A percentile compares a stretch with the other conserved stretches of the same genome.
phyloP scores from a whole-genome alignment of 2,888 invertebrate genomes.

The Eledona agricola region DNA sequence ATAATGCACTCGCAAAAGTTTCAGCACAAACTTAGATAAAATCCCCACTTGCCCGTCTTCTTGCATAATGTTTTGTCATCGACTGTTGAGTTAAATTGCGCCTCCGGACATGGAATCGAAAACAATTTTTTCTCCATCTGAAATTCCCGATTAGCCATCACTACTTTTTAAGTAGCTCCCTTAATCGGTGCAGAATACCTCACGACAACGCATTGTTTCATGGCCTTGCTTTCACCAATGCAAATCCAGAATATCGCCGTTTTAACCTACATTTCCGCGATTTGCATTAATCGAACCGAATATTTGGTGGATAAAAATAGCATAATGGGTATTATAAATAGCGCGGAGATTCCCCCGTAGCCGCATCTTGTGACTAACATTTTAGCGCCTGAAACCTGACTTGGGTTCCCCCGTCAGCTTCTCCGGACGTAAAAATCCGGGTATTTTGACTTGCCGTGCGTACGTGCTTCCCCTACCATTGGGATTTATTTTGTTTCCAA shows the following conservation, averaged over 20 bases:
- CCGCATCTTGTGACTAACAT: too few species aligned
- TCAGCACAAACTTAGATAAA: too few species aligned
- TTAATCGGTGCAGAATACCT: constrained; percentile 11
- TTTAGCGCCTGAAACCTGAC: too few species aligned
- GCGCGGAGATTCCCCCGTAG: too few species aligned
- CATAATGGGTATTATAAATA: too few species aligned
- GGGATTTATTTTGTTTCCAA: constrained; percentile 17
- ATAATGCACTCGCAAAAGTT: too few species aligned
- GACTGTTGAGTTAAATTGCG: constrained; percentile 2
- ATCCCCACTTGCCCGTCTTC: too few species aligned
- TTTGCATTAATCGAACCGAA: too few species aligned
- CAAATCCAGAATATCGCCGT: constrained; percentile 32
- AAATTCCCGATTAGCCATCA: neutral
- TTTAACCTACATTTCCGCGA: constrained; percentile 33
- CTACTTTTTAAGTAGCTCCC: constrained; percentile 2
- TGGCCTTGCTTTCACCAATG: constrained; percentile 36
- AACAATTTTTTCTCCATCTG: constrained; percentile 5
- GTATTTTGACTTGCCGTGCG: constrained; percentile 22
- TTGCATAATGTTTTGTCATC: constrained; percentile 15
- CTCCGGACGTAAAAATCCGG: constrained; percentile 32
- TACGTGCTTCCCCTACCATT: constrained; percentile 34
- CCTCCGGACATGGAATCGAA: constrained; percentile 6
- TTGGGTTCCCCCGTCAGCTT: constrained; percentile 25
- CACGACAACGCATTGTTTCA: constrained; percentile 21
- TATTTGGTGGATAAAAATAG: too few species aligned